Evolutionary conservation across 2,113 vertebrate species (phyloP), one percentile per base, ranked within the genome.

Genomic region (Dipodomys merriami): DNA sequence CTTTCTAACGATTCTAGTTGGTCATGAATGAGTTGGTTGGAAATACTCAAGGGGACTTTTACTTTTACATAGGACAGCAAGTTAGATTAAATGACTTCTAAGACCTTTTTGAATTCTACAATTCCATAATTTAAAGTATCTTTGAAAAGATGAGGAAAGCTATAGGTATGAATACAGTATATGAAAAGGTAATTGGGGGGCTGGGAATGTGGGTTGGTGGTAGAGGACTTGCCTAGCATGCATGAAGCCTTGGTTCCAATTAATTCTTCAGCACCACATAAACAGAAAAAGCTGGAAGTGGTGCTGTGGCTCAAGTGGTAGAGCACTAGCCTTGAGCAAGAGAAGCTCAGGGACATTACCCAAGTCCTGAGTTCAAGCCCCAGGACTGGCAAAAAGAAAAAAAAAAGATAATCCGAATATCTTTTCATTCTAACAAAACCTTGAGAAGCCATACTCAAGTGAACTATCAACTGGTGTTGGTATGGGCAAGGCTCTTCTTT

Each of bases 101-200:
- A 84, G 44, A 46, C 29, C 83, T 33, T 33, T 88, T 74, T 86
- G 20, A 94, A 69, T 30, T 85, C 30, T n/a, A 35, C 60, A 60
- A 80, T 22, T 83, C 73, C 64, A 64, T 62, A 85, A 78, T 90
- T 90, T 69, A 95, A 84, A 88, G 44, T 33, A 29, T 44, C 82
- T 95, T 22, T 44, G 19, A 65, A 86, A 83, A 77, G 39, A 60
- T 6, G 23, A 88, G n/a, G 53, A 67, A 79, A 74, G n/a, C 86
- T 39, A 68, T 69, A 69, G 39, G n/a, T 57, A 57, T 44, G 46
- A n/a, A 44, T 10, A 15, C 23, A 27, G 18, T 25, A 67, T 12
- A 22, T 13, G 64, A 8, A 39, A 49, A 15, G 39, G 39, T 39
- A 39, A 39, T 39, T 39, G 49, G 49, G 49, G 49, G 49, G 10